Evolutionary conservation across 2,113 vertebrate species (phyloP), one percentile per base, ranked within the genome.

Genomic region (Albula glossodonta): DNA sequence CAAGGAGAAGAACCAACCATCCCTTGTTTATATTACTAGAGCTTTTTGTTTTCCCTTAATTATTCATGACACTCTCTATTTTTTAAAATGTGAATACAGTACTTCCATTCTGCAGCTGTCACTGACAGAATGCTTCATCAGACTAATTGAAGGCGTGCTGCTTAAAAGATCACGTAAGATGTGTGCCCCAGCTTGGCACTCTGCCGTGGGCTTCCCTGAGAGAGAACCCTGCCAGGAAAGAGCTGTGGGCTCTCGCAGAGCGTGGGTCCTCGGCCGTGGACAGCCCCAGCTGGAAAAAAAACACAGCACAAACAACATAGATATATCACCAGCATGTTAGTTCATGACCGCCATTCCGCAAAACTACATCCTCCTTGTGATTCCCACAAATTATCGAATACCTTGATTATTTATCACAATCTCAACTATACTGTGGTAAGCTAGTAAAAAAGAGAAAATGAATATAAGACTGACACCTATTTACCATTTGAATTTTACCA

Each of bases 11-110:
- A 48, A 60, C 53, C 52, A 78, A 11, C 82, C 22, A 22, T 50
- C 63, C 57, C 56, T 12, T 80, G 82, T 84, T 84, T 81, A 50
- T n/a, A 8, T 48, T 70, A 78, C 50, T 15, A 17, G 15, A 49
- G 22, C 83, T 81, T 87, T 84, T 87, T 84, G 80, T 87, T 87
- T 57, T 83, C 77, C 86, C 25, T 87, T 12, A 83, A 87, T 87
- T 70, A 78, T 79, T 84, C 51, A 87, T 81, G 60, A 87, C 57
- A 66, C 31, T 81, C 48, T 50, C 57, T 56, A 50, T 70, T 84
- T 60, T 81, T 81, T 80, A 56, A 52, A 82, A 84, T 57, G n/a
- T 66, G 22, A 80, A 63, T 53, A 57, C 81, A n/a, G 41, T 80
- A 19, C 81, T 19, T 70, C n/a, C 57, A 66, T 82, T 81, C 51